Percentiles rank a stretch among this genome's conserved stretches.
Evolutionary conservation across 2,888 invertebrate genomes (phyloP).

Genomic region (Leptura quadrifasciata): DNA sequence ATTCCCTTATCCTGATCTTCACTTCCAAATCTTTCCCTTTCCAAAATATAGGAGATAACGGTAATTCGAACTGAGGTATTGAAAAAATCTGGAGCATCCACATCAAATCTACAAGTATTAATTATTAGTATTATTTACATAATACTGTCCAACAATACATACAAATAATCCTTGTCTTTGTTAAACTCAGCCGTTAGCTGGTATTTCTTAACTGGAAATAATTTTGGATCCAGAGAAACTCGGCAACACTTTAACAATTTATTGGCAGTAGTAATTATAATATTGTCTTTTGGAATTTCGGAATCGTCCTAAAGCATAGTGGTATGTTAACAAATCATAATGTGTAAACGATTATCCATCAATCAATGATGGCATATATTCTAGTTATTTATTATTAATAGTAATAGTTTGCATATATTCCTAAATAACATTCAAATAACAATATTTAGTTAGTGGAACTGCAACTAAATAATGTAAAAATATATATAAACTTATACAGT

Average conservation of each 20-base stretch:
- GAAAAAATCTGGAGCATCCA: constrained; percentile 81
- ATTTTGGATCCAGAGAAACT: constrained; percentile 75
- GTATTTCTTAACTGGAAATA: constrained; percentile 80
- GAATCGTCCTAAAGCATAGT: constrained; percentile 57
- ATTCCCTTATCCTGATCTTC: constrained; percentile 80
- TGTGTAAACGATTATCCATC: too few species aligned
- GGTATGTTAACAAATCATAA: not conserved
- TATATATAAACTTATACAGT: too few species aligned
- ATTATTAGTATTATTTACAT: constrained; percentile 27
- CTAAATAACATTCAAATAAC: too few species aligned
- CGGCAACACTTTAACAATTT: constrained; percentile 76
- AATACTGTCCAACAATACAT: constrained; percentile 68
- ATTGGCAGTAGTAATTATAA: constrained; percentile 63
- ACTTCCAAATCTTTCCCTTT: constrained; percentile 80
- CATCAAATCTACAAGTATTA: constrained; percentile 77
- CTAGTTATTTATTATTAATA: too few species aligned
- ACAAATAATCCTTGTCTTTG: constrained; percentile 84
- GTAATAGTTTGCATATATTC: too few species aligned
- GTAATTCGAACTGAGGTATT: constrained; percentile 79
- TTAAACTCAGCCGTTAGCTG: constrained; percentile 82
- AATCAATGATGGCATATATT: too few species aligned
- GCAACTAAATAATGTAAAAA: too few species aligned
- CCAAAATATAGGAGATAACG: constrained; percentile 85
- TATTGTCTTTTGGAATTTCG: constrained; percentile 59
- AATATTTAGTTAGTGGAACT: too few species aligned